Evolutionary conservation across 1,140 invertebrate genomes (phyloP).

Genomic region (Reticulitermes speratus): DNA sequence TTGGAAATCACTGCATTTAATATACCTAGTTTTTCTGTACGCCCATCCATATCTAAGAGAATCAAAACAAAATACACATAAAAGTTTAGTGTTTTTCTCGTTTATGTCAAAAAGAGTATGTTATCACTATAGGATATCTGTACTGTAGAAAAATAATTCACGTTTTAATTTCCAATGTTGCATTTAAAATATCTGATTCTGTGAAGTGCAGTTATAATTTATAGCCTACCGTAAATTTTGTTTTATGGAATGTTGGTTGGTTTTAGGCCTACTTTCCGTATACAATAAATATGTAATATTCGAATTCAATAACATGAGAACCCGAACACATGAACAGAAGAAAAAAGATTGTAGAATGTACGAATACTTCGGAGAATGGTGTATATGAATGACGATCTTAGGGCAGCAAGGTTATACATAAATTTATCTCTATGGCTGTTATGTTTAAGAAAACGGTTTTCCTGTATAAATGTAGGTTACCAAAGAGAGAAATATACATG

Average conservation of each 20-base stretch:
- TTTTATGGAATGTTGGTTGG: constrained; percentile 1
- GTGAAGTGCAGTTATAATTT: neutral
- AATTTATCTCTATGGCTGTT: neutral
- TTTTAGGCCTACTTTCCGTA: neutral
- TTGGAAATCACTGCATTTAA: neutral
- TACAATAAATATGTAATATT: neutral
- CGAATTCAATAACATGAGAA: neutral
- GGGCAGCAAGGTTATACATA: neutral
- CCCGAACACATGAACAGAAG: neutral
- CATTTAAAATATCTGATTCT: neutral
- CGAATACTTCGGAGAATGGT: neutral
- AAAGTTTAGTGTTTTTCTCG: neutral
- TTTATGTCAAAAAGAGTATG: neutral
- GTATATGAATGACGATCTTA: neutral
- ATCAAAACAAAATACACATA: neutral
- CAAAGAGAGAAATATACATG: constrained; percentile 2
- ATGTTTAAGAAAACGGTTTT: neutral
- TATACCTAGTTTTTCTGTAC: neutral
- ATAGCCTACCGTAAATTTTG: neutral
- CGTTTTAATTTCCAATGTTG: neutral
- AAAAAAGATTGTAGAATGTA: neutral
- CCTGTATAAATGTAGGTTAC: constrained; percentile 8
- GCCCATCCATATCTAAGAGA: neutral
- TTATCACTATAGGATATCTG: neutral
- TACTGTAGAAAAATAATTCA: neutral